phyloP scores from a whole-genome alignment of 2,113 vertebrate genomes.

The Dascyllus trimaculatus region DNA sequence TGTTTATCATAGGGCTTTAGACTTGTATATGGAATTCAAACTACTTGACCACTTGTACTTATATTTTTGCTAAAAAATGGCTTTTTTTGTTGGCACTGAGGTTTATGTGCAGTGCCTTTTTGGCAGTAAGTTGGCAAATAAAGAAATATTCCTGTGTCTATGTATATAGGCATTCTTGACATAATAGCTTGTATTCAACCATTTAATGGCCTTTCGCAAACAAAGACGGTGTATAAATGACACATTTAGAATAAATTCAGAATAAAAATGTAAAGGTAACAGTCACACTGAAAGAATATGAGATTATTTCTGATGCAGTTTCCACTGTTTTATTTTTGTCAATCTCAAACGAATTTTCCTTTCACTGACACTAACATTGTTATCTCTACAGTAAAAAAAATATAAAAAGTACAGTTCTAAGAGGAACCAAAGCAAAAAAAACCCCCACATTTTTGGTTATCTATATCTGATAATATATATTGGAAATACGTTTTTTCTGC shows the following conservation, averaged over 20 bases:
- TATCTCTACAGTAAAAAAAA: too few relatives aligned
- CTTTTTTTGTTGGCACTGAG: slow-evolving; percentile 15
- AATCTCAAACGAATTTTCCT: too few relatives aligned
- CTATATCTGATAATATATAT: too few relatives aligned
- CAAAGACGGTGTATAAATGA: not conserved
- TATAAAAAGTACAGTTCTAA: too few relatives aligned
- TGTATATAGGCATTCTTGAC: not conserved
- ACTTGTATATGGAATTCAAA: slow-evolving; percentile 7
- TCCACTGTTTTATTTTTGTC: too few relatives aligned
- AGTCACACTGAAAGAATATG: not conserved
- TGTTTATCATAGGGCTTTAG: not conserved
- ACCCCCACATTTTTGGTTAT: too few relatives aligned
- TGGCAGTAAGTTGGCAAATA: not conserved
- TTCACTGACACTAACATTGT: too few relatives aligned
- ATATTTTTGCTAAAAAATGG: not conserved
- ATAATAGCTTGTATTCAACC: not conserved
- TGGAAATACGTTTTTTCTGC: too few relatives aligned
- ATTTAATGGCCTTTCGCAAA: not conserved
- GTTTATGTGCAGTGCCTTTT: slow-evolving; percentile 7
- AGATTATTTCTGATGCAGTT: too few relatives aligned
- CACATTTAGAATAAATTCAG: not conserved
- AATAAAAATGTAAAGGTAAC: too few relatives aligned
- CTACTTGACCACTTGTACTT: not conserved
- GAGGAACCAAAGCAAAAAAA: too few relatives aligned
- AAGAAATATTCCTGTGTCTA: not conserved